These are phyloP conservation scores for Aphelenchoides fujianensis DNA, from an alignment of 1,140 invertebrate genomes.

Conservation along the genomic window DNA sequence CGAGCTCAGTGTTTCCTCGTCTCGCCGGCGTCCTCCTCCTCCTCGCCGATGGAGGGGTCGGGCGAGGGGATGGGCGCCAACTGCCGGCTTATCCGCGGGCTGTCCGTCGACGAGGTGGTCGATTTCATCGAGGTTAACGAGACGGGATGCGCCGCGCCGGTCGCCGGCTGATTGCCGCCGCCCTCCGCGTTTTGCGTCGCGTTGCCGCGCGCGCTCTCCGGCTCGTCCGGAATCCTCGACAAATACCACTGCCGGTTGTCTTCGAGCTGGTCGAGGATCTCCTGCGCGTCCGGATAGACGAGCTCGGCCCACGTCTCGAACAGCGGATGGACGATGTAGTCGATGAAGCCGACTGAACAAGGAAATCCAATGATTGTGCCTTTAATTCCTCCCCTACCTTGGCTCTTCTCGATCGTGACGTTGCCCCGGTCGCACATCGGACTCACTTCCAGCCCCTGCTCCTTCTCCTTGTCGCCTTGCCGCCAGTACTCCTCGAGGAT, in stretches of 20 bases:
- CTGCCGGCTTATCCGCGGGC: background rate
- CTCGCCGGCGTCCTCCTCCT: slow-evolving; percentile 3
- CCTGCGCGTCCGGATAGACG: slow-evolving; percentile 95
- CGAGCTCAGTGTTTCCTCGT: too few species aligned
- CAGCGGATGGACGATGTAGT: slow-evolving; percentile 96
- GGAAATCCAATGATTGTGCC: background rate
- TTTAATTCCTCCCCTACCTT: slow-evolving; percentile 66
- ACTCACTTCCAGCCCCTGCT: slow-evolving; percentile 77
- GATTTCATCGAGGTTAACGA: background rate
- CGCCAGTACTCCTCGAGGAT: slow-evolving; percentile 97
- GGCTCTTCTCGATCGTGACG: slow-evolving; percentile 93
- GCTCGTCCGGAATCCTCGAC: slow-evolving; percentile 52
- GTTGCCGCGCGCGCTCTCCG: slow-evolving; percentile 24
- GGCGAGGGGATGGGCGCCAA: slow-evolving; percentile 19
- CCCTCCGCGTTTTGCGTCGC: too few species aligned
- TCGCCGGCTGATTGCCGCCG: too few species aligned
- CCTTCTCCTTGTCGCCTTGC: slow-evolving; percentile 85
- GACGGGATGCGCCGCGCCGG: background rate
- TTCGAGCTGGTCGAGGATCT: slow-evolving; percentile 92
- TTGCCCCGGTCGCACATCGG: slow-evolving; percentile 95
- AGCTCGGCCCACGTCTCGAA: slow-evolving; percentile 99
- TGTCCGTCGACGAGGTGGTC: background rate
- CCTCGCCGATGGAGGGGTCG: slow-evolving; percentile 11
- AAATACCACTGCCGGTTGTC: slow-evolving; percentile 94
- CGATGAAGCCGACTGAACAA: slow-evolving; percentile 89